Evolutionary conservation across 2,113 vertebrate genomes (phyloP).

Genomic region (Engystomops pustulosus): DNA sequence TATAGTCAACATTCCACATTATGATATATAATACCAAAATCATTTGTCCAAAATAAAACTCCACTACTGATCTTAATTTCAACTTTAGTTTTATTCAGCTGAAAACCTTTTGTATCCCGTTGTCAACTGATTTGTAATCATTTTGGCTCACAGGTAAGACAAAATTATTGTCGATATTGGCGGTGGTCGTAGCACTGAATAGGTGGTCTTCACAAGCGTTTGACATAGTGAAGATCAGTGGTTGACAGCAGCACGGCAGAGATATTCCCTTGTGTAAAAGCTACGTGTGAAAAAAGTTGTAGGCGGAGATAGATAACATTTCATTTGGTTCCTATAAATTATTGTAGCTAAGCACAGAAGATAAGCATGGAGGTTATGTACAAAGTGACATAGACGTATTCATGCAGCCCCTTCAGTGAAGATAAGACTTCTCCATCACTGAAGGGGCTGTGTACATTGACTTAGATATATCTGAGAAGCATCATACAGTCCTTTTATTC

Average conservation of each 20-base stretch:
- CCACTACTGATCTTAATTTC: neutral
- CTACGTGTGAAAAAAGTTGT: neutral
- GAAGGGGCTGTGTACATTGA: constrained; percentile 25
- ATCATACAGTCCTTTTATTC: constrained; percentile 71
- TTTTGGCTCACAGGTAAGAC: neutral
- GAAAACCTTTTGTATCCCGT: constrained; percentile 32
- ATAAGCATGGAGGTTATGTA: constrained; percentile 13
- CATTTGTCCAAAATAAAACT: no score
- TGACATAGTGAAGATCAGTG: neutral
- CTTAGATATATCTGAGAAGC: constrained; percentile 57
- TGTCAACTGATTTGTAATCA: neutral
- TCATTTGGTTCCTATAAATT: constrained; percentile 15
- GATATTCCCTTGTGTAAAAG: neutral
- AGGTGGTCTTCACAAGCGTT: neutral
- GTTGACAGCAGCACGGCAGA: neutral
- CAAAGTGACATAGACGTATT: constrained; percentile 28
- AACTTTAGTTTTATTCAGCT: constrained; percentile 45
- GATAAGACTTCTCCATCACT: constrained; percentile 22
- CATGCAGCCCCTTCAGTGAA: constrained; percentile 39
- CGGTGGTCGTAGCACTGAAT: neutral
- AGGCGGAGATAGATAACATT: neutral
- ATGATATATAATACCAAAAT: no score
- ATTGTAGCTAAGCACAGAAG: neutral
- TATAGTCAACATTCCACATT: no score
- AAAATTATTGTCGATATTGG: neutral